A percentile compares a stretch with the other conserved stretches of the same genome.
Conservation (phyloP, 2,113 vertebrate species). For the Poeciliopsis prolifica region DNA sequence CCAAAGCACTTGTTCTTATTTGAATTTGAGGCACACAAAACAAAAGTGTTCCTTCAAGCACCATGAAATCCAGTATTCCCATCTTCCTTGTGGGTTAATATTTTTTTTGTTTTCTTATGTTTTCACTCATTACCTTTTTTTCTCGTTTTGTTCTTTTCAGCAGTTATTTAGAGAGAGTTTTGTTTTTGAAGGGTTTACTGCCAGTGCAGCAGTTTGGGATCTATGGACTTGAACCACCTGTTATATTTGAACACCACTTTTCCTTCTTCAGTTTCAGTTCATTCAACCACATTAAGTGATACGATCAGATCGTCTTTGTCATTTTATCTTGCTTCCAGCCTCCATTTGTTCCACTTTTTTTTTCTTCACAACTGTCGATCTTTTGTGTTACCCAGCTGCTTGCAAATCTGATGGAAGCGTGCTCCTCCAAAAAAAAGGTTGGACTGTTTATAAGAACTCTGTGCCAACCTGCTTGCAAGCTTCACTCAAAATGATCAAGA, state of each 20-base stretch:
- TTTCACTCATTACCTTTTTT: too few relatives aligned
- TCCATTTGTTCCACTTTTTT: background rate
- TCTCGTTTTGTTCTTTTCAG: too few relatives aligned
- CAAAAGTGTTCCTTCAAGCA: too few relatives aligned
- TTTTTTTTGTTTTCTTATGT: too few relatives aligned
- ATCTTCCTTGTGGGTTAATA: too few relatives aligned
- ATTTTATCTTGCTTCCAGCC: too few relatives aligned
- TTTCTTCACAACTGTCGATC: background rate
- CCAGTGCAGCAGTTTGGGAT: background rate
- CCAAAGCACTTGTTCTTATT: too few relatives aligned
- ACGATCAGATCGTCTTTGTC: background rate
- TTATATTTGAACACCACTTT: background rate
- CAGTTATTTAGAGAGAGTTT: too few relatives aligned
- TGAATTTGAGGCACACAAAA: too few relatives aligned
- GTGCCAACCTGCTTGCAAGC: background rate
- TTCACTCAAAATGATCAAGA: background rate
- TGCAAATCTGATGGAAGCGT: background rate
- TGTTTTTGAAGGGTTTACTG: background rate
- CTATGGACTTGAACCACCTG: background rate
- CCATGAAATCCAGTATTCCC: too few relatives aligned
- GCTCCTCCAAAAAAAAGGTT: background rate
- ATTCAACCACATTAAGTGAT: background rate
- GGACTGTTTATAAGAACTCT: background rate
- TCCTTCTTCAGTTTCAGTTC: background rate
- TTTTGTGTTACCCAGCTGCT: background rate